Evolutionary conservation across 1,140 invertebrate genomes (phyloP), one percentile per base, ranked within the genome.

Genomic region (Campoletis sonorensis): DNA sequence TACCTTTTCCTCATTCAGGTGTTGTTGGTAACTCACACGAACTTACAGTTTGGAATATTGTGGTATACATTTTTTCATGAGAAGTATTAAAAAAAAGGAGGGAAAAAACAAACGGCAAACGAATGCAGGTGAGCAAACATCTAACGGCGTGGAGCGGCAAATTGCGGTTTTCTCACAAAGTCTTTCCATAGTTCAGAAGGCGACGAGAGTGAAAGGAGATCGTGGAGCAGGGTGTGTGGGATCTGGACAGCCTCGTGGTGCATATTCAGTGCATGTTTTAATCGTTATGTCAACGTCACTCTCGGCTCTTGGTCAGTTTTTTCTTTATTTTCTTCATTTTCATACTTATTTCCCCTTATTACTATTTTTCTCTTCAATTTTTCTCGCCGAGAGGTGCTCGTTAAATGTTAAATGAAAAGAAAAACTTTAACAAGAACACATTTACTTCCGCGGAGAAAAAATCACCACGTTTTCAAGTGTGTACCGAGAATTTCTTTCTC

Each of bases 131-230:
- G 10, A 54, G 49, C 2, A 23, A 18, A 21, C 2, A n/a, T 58
- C 18, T 58, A 13, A 18, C 18, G 54, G 54, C 16, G 54, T 23
- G 54, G 15, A 33, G 30, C 30, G 7, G 49, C 13, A 23, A n/a
- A 58, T 58, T 58, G 16, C 54, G 54, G 54, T 58, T 58, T 58
- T 58, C 54, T 58, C 54, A 58, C 54, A 58, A 58, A 58, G 4
- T 58, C 16, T 58, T 45, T 45, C 8, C 54, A 4, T 58, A 58
- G 54, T 45, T 4, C 54, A 58, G 54, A 21, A 58, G 54, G 54
- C 54, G 54, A 58, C 54, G 54, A 58, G 54, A 58, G 54, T 58
- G 54, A 58, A 58, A 58, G 54, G 54, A 58, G 54, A 58, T 58
- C 54, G 18, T 58, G 54, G 51, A 4, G 54, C 18, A 5, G 54